phyloP scores from a whole-genome alignment of 2,888 invertebrate genomes.

The Argynnis bischoffii region DNA sequence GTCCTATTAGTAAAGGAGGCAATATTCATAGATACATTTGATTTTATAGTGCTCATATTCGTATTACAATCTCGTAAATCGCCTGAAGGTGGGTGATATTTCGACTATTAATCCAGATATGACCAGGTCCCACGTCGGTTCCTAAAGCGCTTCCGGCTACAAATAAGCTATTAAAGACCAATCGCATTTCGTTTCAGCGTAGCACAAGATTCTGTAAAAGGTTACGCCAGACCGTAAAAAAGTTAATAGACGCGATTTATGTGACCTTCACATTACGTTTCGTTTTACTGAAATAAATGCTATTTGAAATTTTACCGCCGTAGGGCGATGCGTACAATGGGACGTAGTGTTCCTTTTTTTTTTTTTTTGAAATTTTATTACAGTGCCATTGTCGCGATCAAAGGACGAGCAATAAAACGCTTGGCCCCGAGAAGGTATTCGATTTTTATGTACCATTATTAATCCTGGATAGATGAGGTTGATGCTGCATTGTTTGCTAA shows the following conservation, averaged over 20 bases:
- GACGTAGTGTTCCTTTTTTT: slow-evolving; percentile 47
- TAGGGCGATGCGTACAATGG: slow-evolving; percentile 56
- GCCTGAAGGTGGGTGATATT: slow-evolving; percentile 21
- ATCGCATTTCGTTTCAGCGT: slow-evolving; percentile 35
- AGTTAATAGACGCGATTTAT: slow-evolving; percentile 60
- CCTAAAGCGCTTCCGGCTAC: slow-evolving; percentile 24
- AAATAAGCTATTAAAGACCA: slow-evolving; percentile 40
- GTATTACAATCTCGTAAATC: slow-evolving; percentile 4
- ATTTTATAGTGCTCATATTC: slow-evolving; percentile 4
- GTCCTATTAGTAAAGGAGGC: no score
- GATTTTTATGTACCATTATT: slow-evolving; percentile 47
- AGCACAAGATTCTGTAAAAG: slow-evolving; percentile 44
- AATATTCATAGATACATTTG: neutral
- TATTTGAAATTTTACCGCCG: slow-evolving; percentile 50
- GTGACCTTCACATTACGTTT: slow-evolving; percentile 50
- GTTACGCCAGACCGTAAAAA: slow-evolving; percentile 50
- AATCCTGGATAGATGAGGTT: slow-evolving; percentile 42
- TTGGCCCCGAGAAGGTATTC: slow-evolving; percentile 43
- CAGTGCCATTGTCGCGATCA: slow-evolving; percentile 52
- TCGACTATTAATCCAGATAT: slow-evolving; percentile 21
- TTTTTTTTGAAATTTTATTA: slow-evolving; percentile 55
- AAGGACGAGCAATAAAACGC: slow-evolving; percentile 53
- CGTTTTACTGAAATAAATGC: slow-evolving; percentile 49
- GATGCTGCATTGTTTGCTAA: slow-evolving; percentile 39
- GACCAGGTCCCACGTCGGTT: slow-evolving; percentile 17